Conservation (phyloP, 2,797 vertebrate species). For the Pangasius larnaudii region DNA sequence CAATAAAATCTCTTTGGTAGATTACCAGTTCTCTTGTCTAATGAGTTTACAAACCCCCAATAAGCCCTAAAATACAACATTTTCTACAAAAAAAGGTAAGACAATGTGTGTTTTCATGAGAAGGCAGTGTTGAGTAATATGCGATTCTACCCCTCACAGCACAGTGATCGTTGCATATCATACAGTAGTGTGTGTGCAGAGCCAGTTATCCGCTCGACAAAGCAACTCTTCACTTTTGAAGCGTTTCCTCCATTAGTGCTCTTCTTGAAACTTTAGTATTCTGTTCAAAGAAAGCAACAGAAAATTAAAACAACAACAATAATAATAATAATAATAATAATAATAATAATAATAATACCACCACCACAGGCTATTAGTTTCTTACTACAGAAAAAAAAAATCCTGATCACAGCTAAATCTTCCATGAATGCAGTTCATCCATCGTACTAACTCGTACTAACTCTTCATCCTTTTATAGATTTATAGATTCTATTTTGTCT, state of each 20-base stretch:
- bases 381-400: background rate
- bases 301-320: background rate
- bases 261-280: slow-evolving; percentile 7
- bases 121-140: slow-evolving; percentile 73
- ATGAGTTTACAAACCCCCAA: slow-evolving; percentile 65
- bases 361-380: background rate
- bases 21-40: slow-evolving; percentile 50
- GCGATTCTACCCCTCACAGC: slow-evolving; percentile 73
- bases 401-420: background rate
- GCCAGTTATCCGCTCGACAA: slow-evolving; percentile 16
- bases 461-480: background rate
- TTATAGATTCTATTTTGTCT: background rate
- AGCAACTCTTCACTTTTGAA: slow-evolving; percentile 45
- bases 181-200: slow-evolving; percentile 67
- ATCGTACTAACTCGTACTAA: background rate
- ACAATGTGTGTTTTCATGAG: slow-evolving; percentile 65
- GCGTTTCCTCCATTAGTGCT: slow-evolving; percentile 33
- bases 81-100: slow-evolving; percentile 67
- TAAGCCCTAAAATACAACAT: slow-evolving; percentile 65
- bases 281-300: background rate
- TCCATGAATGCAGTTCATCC: background rate
- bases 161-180: slow-evolving; percentile 74
- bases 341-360: background rate
- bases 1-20: slow-evolving; percentile 83
- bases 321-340: background rate